A percentile compares a stretch with the other conserved stretches of the same genome.
Conservation (phyloP, 2,888 invertebrate genomes). For the Dolomedes plantarius region DNA sequence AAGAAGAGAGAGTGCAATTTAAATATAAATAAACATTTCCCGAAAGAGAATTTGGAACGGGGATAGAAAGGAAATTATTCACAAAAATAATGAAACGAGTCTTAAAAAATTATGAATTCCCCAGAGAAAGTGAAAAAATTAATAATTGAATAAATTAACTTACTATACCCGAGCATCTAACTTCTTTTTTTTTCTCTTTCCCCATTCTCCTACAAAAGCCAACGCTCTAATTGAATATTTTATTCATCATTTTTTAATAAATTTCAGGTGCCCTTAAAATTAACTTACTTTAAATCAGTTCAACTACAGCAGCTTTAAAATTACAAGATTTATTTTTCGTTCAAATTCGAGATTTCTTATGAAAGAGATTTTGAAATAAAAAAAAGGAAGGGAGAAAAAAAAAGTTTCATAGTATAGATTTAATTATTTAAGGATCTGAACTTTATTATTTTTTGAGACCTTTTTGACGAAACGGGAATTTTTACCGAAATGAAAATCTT, state of each 20-base stretch:
- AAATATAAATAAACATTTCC: too few species aligned
- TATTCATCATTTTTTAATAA: conserved; percentile 13
- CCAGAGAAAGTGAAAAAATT: neutral
- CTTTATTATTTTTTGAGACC: neutral
- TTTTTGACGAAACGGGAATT: neutral
- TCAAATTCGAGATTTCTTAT: neutral
- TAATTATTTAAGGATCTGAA: neutral
- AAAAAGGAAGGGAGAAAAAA: neutral
- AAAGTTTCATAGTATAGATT: neutral
- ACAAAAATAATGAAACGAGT: neutral
- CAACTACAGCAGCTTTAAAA: neutral
- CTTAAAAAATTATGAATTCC: neutral
- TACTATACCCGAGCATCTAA: neutral
- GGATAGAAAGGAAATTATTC: neutral
- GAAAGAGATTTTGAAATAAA: neutral
- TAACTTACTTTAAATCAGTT: neutral
- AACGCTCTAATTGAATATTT: neutral
- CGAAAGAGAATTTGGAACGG: neutral
- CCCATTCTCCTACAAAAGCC: neutral
- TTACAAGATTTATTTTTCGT: neutral
- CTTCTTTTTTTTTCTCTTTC: neutral
- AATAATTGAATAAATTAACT: conserved; percentile 9
- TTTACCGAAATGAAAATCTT: conserved; percentile 5
- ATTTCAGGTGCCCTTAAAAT: conserved; percentile 6
- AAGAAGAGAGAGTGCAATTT: too few species aligned